phyloP scores from a whole-genome alignment of 2,113 vertebrate species.

The Myotis lucifugus region DNA sequence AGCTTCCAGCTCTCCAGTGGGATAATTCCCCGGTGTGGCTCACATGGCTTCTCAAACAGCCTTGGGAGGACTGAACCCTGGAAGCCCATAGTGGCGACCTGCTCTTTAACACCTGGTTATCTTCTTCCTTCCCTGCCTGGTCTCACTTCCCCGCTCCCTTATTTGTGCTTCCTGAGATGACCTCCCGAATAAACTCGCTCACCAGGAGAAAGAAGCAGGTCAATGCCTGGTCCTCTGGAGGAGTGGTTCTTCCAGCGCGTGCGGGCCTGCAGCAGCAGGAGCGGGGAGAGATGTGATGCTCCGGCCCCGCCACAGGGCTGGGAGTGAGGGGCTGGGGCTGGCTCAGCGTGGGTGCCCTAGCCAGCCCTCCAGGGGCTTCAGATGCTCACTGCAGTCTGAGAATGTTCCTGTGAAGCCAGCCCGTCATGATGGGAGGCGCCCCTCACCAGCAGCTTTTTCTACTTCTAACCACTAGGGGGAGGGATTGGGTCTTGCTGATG shows the following conservation, averaged over 20 bases:
- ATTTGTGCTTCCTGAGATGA: neutral
- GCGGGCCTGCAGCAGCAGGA: too few relatives aligned
- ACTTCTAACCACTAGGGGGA: neutral
- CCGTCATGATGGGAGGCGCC: fast-evolving
- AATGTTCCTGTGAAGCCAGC: neutral
- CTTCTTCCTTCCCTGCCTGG: too few relatives aligned
- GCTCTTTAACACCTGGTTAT: neutral
- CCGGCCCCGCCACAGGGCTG: neutral
- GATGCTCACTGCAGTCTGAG: fast-evolving
- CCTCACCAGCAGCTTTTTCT: neutral
- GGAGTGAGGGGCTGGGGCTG: neutral
- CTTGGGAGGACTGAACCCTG: neutral
- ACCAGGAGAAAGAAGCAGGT: neutral
- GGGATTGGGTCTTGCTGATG: too few relatives aligned
- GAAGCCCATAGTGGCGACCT: neutral
- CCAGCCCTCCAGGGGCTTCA: too few relatives aligned
- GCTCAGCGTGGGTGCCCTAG: fast-evolving
- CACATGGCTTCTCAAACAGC: neutral
- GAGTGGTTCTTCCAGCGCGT: fast-evolving
- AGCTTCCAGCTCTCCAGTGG: neutral
- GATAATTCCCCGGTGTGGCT: neutral
- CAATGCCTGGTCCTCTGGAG: too few relatives aligned
- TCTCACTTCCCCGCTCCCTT: neutral
- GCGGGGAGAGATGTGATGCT: too few relatives aligned
- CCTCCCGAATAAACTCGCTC: too few relatives aligned